Base-by-base conservation (phyloP, 2,888 invertebrate genomes). In the Ectropis crepuscularia region DNA sequence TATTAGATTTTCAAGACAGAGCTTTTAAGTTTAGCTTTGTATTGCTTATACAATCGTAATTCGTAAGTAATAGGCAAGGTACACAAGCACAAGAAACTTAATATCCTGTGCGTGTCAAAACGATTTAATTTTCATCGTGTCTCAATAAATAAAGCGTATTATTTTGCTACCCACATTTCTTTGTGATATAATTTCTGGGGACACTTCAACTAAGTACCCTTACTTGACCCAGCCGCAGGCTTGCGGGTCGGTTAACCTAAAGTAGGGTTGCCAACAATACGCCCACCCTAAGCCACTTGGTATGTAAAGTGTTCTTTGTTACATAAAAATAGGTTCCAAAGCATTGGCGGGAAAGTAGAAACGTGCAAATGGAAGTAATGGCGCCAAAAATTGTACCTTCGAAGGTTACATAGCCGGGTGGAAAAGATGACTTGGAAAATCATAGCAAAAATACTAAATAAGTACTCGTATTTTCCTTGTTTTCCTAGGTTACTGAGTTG, bases 361-460 rank as follows among this genome's bases (percentile, higher is more conserved):
- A 67, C 69, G 70, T 67, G 65, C 49, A 70, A 77, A 76, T 72
- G 62, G 69, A 73, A 76, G 72, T 74, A 76, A 78, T 77, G 74
- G 75, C 73, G 68, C 61, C 63, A 72, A 74, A 76, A 76, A 73
- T 8, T 12, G 28, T 38, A 7, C 42, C 41, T 42, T 42, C 10
- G 49, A 60, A 47, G 38, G 48, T 60, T 60, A 39, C 41, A 58
- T 63, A 47, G 41, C 2, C 16, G 28, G 10, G n/a, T 11, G 10
- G 9, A 47, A 46, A 28, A 53, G 36, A 37, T 28, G n/a, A 38
- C 42, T 38, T 11, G 38, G 43, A 9, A 50, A 50, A 39, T 50
- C 11, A 36, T 8, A 7, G 7, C 42, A 39, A 48, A 53, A 60
- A 46, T 5, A 6, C 6, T 38, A 38, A 38, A 11, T 38, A 49